A percentile compares a stretch with the other conserved stretches of the same genome.
These are phyloP conservation scores for Himantopus leucocephalus DNA, from an alignment of 2,113 vertebrate species.

Conservation along the genomic window DNA sequence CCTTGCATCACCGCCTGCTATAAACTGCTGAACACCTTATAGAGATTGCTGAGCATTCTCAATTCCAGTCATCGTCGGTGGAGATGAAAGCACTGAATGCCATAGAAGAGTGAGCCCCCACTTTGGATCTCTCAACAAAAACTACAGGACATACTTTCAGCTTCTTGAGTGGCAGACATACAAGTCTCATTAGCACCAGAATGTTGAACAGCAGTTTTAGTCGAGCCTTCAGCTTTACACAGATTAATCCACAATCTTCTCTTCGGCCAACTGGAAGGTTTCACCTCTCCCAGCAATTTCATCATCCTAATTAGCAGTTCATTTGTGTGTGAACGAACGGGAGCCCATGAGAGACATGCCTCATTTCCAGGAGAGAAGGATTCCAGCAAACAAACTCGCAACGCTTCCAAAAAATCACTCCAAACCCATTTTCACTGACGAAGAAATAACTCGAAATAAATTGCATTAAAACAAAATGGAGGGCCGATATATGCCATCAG, in stretches of 20 bases:
- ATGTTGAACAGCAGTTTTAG: slow-evolving; percentile 58
- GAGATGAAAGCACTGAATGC: neutral
- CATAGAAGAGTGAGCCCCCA: neutral
- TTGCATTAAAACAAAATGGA: slow-evolving; percentile 18
- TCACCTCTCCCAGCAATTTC: slow-evolving; percentile 59
- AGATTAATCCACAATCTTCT: slow-evolving; percentile 58
- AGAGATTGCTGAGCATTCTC: neutral
- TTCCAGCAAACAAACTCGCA: slow-evolving; percentile 23
- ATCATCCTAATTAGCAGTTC: slow-evolving; percentile 62
- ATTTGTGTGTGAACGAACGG: neutral
- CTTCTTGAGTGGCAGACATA: slow-evolving; percentile 31
- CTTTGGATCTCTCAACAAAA: neutral
- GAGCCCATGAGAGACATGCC: slow-evolving; percentile 26
- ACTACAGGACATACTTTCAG: slow-evolving; percentile 17
- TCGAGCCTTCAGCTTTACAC: slow-evolving; percentile 19
- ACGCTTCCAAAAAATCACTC: neutral
- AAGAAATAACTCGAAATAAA: slow-evolving; percentile 36
- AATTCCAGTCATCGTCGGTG: neutral
- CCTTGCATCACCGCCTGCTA: neutral
- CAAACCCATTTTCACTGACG: neutral
- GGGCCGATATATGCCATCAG: neutral
- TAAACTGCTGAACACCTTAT: neutral
- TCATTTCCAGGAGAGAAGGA: slow-evolving; percentile 50
- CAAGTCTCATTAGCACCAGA: slow-evolving; percentile 63
- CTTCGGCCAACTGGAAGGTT: slow-evolving; percentile 51